Percentiles rank a stretch among this genome's conserved stretches.
Evolutionary conservation across 2,797 vertebrate genomes (phyloP).

Genomic region (Paramormyrops hopkinsi): DNA sequence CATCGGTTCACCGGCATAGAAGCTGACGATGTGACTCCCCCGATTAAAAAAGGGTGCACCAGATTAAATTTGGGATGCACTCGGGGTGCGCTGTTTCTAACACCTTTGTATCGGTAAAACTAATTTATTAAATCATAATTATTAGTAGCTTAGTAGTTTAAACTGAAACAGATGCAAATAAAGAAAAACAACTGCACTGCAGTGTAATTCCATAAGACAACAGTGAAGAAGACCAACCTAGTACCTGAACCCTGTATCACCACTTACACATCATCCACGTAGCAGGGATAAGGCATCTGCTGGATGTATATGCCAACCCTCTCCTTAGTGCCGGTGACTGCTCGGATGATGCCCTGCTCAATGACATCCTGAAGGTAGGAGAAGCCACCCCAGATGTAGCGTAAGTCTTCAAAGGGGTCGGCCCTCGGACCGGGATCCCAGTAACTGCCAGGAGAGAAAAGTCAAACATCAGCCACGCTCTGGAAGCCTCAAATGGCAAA

Average conservation of each 20-base stretch:
- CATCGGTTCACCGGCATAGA: neutral
- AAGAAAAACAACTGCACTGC: neutral
- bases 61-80: neutral
- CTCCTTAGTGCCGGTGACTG: conserved; percentile 77
- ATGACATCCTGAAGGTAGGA: conserved; percentile 90
- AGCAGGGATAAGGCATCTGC: conserved; percentile 98
- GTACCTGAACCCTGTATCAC: neutral
- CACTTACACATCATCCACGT: conserved; percentile 91
- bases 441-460: conserved; percentile 61
- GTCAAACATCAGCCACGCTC: neutral
- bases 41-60: neutral
- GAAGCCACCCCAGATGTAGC: conserved; percentile 94
- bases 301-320: conserved; percentile 88
- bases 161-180: neutral
- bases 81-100: neutral
- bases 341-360: conserved; percentile 87
- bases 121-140: neutral
- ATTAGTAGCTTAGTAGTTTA: neutral
- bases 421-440: conserved; percentile 97
- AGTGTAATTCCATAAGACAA: neutral
- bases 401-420: conserved; percentile 93
- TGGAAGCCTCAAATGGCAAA: neutral
- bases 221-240: neutral
- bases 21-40: neutral
- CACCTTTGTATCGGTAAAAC: neutral